A percentile compares a stretch with the other conserved stretches of the same genome.
Conservation (phyloP, 2,113 vertebrate genomes). For the Muntiacus muntjak region DNA sequence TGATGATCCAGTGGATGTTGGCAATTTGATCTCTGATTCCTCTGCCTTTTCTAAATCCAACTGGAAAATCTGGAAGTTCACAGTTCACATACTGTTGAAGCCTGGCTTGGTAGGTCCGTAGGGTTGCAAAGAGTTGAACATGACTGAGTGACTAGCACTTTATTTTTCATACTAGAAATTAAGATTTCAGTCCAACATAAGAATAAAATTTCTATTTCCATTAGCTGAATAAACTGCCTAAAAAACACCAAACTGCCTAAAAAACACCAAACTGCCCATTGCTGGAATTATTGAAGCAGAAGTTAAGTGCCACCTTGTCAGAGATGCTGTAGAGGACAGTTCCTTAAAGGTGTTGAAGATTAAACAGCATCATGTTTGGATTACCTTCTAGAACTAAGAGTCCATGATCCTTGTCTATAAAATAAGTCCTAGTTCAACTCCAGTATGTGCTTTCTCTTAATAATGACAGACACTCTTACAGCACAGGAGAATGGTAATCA, state of each 20-base stretch:
- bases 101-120: neutral
- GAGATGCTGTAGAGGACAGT: neutral
- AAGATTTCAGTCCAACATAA: neutral
- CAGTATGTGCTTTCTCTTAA: neutral
- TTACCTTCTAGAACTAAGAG: neutral
- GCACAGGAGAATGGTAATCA: no score
- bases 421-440: neutral
- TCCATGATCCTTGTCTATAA: neutral
- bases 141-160: neutral
- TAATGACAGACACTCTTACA: neutral
- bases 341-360: neutral
- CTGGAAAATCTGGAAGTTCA: neutral
- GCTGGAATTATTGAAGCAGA: neutral
- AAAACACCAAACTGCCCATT: neutral
- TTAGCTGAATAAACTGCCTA: neutral
- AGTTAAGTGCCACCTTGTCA: neutral
- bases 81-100: no score
- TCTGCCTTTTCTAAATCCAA: neutral
- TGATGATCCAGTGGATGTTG: rapidly evolving
- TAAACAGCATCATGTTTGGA: neutral
- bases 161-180: neutral
- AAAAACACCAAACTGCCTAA: neutral
- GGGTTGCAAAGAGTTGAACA: neutral
- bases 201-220: neutral
- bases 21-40: neutral